Conservation (phyloP, 1,140 invertebrate genomes). For the Anagrus nilaparvatae region DNA sequence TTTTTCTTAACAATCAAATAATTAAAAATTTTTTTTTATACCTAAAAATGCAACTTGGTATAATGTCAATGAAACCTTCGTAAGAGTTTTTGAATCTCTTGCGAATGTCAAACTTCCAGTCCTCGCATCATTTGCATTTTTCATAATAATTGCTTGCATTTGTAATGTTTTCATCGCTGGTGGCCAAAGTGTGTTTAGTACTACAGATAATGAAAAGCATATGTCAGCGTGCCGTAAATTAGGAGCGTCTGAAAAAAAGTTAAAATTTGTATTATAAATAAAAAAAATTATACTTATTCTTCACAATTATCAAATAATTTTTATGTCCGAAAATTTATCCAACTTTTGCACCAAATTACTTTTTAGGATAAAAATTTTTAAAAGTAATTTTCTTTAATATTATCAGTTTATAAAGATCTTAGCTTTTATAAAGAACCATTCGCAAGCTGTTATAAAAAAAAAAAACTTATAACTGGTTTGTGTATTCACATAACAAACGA, state of each 20-base stretch:
- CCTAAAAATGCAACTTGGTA: constrained; percentile 83
- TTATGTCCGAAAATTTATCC: too few relatives aligned
- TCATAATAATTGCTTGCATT: constrained; percentile 51
- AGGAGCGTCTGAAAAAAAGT: constrained; percentile 63
- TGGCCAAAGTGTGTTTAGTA: constrained; percentile 81
- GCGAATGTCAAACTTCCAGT: constrained; percentile 68
- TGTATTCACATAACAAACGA: too few relatives aligned
- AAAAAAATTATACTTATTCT: neutral
- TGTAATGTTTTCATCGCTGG: constrained; percentile 52
- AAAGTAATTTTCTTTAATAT: too few relatives aligned
- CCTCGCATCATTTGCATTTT: constrained; percentile 58
- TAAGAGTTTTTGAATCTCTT: constrained; percentile 64
- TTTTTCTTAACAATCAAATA: too few relatives aligned
- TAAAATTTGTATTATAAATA: neutral
- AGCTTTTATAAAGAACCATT: too few relatives aligned
- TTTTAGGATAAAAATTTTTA: too few relatives aligned
- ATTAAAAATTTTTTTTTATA: constrained; percentile 24
- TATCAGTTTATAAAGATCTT: too few relatives aligned
- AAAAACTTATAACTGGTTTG: too few relatives aligned
- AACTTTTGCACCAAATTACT: too few relatives aligned
- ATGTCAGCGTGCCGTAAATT: constrained; percentile 83
- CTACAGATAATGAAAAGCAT: constrained; percentile 78
- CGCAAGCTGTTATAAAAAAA: too few relatives aligned
- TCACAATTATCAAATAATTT: too few relatives aligned
- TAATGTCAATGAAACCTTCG: constrained; percentile 62